Percentiles rank a stretch among this genome's conserved stretches.
phyloP scores from a whole-genome alignment of 2,113 vertebrate species.

The Diglossa brunneiventris region DNA sequence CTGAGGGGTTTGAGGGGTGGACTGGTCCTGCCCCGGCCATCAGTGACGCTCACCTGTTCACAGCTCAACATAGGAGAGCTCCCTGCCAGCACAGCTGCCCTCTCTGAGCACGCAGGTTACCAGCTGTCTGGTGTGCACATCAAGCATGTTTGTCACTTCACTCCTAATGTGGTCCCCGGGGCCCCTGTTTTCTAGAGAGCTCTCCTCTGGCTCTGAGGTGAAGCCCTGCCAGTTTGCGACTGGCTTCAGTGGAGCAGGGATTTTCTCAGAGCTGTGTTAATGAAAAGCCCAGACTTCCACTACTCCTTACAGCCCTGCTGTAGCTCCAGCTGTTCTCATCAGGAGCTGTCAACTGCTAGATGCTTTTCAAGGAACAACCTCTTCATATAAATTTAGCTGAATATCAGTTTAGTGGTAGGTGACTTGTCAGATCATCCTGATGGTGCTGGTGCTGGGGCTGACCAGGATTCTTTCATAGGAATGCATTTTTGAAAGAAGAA shows the following conservation, averaged over 20 bases:
- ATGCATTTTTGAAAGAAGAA: background rate
- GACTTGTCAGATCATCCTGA: background rate
- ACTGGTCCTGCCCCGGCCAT: background rate
- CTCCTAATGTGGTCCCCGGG: background rate
- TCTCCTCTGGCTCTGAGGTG: background rate
- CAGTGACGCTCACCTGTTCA: rapidly evolving
- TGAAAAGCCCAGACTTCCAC: background rate
- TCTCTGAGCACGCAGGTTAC: background rate
- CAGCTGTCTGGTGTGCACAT: background rate
- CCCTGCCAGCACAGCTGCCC: background rate
- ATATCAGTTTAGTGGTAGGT: background rate
- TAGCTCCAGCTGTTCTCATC: conserved; percentile 39
- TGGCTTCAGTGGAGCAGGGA: rapidly evolving
- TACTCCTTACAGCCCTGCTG: background rate
- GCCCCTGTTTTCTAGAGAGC: background rate
- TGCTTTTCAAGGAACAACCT: conserved; percentile 1
- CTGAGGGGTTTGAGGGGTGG: background rate
- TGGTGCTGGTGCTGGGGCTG: background rate
- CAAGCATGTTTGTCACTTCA: background rate
- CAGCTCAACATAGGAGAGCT: background rate
- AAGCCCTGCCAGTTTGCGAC: background rate
- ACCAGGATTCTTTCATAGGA: background rate
- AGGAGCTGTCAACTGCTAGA: background rate
- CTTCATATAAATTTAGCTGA: background rate
- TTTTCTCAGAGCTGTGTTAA: background rate